Evolutionary conservation across 2,888 invertebrate species (phyloP), one percentile per base, ranked within the genome.

Genomic region (Torymus auratus): DNA sequence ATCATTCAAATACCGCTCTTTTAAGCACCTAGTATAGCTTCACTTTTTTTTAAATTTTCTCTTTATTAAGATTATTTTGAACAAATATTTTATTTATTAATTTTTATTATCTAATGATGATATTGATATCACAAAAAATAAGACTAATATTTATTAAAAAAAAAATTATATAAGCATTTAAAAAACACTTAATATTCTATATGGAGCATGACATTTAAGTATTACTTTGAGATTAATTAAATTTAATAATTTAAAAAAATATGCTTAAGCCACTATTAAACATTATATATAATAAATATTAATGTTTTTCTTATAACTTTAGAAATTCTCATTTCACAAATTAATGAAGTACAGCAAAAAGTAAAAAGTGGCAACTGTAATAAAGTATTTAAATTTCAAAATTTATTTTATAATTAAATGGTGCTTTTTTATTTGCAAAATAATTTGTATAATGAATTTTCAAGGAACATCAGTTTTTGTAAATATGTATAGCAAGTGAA

Each of bases 401-500:
- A 15, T 10, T 28, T 23, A 78, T 74, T 68, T 72, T 76, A 62
- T 4, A 55, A 56, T 41, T 55, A 50, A 11, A 55, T 62, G 73
- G 67, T 78, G 74, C 78, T 81, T 70, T 61, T 75, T n/a, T 67
- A 14, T 73, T 58, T 53, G 70, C 20, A 64, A 76, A 20, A 62
- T 69, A 64, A 60, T 65, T 56, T 55, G 23, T 69, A 73, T 56
- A 14, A 68, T 74, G 72, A 69, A 53, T 69, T 77, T 73, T 52
- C 55, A 41, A 77, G 52, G 76, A 65, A 80, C 20, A 70, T 41
- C 14, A 58, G 65, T 71, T 69, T 14, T 78, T 82, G 82, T 82
- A 82, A 80, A 82, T 80, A 82, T 82, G 82, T 80, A 80, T 70
- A 82, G 73, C 52, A 73, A 70, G 14, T 68, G 12, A 72, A 65